phyloP scores from a whole-genome alignment of 2,888 invertebrate species.

The Dryomyza anilis region DNA sequence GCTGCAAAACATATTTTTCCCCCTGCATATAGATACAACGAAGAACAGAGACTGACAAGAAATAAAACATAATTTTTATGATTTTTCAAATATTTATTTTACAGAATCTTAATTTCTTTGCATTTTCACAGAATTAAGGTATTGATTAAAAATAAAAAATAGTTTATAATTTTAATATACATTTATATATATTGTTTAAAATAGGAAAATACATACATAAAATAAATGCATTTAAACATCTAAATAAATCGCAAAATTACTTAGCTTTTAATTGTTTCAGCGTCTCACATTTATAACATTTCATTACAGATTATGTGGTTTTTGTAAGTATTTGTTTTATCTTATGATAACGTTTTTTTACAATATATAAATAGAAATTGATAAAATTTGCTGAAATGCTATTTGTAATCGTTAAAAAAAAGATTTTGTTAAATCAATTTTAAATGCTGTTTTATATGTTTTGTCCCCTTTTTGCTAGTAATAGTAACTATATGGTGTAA shows the following conservation, averaged over 20 bases:
- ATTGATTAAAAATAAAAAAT: slow-evolving; percentile 1
- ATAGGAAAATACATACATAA: not conserved
- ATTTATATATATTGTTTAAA: not conserved
- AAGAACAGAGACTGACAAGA: not conserved
- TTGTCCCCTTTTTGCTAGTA: too few relatives aligned
- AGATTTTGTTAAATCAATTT: too few relatives aligned
- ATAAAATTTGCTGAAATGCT: not conserved
- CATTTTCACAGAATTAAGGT: slow-evolving; percentile 14
- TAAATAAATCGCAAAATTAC: slow-evolving; percentile 10
- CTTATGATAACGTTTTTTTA: not conserved
- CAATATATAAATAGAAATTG: not conserved
- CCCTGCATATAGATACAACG: too few relatives aligned
- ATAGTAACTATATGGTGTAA: too few relatives aligned
- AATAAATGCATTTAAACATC: slow-evolving; percentile 8
- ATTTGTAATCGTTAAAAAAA: too few relatives aligned
- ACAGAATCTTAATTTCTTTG: slow-evolving; percentile 7
- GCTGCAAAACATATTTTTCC: too few relatives aligned
- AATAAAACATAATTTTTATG: not conserved
- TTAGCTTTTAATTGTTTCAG: slow-evolving; percentile 18
- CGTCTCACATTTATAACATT: slow-evolving; percentile 8
- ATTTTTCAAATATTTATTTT: slow-evolving; percentile 14
- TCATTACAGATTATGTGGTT: not conserved
- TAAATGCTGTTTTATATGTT: too few relatives aligned
- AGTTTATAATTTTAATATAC: not conserved
- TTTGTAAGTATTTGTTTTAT: not conserved